Evolutionary conservation across 2,113 vertebrate genomes (phyloP), one percentile per base, ranked within the genome.

Genomic region (Phasianus colchicus): DNA sequence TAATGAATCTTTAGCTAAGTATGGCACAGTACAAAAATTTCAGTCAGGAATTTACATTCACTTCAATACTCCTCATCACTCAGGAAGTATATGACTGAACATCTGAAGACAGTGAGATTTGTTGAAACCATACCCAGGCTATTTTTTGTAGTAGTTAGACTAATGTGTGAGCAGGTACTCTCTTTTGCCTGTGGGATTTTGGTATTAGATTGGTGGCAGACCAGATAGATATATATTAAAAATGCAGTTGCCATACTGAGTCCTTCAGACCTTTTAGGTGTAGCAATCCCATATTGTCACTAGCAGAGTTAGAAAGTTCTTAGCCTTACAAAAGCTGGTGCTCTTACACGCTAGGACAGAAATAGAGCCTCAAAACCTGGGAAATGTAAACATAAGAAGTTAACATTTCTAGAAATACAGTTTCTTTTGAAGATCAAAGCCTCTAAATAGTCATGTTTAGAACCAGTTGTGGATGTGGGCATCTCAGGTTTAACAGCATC

Each of bases 381-480:
- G 32, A 89, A 89, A 57, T 38, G 8, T 69, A 65, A 47, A 60
- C 4, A 7, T 14, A 74, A 71, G 30, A 71, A 67, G 12, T 1
- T 71, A 34, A 2, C 0, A 0, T 25, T 54, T 75, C 30, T 60
- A 72, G n/a, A 78, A 60, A 10, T 0, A 0, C 1, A 52, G 15
- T 58, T 52, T 86, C 19, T 74, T 69, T 29, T 4, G 27, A 9
- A 7, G 45, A 27, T 86, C 64, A 16, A 76, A 29, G 4, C 20
- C 72, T 38, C 64, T 65, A 42, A 76, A 27, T 14, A 36, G 10
- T 12, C 8, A 5, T 13, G 27, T 30, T 4, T 54, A 25, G 11
- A 63, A 34, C 5, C 12, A 65, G 38, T 38, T 85, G 47, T 57
- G 27, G 6, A 61, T 43, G 2, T 7, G 36, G 14, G 10, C 3